These are phyloP conservation scores for Thamnophis sirtalis DNA, from an alignment of 2,113 vertebrate species.

Conservation along the genomic window DNA sequence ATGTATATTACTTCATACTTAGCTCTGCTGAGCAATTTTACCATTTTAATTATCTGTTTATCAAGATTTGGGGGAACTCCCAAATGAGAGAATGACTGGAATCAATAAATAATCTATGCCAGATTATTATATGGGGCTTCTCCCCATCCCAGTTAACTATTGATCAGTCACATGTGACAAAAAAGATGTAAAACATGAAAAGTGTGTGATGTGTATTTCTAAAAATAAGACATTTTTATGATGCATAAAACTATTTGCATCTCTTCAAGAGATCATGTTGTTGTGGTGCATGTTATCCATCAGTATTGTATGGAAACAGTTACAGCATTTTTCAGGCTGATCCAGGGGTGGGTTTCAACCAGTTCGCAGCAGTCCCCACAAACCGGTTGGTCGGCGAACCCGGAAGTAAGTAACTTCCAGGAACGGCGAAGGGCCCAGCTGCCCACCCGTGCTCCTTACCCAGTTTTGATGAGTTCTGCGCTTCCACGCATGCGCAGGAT, in stretches of 20 bases:
- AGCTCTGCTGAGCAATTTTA: neutral
- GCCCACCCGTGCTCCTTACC: no score
- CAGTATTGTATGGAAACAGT: neutral
- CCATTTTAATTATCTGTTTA: neutral
- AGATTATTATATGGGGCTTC: neutral
- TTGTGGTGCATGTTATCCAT: neutral
- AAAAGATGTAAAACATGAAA: neutral
- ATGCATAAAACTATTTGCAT: neutral
- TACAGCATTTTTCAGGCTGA: conserved; percentile 20
- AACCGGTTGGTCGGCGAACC: no score
- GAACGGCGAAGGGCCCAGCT: no score
- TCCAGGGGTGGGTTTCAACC: no score
- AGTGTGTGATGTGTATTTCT: neutral
- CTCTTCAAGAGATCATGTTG: neutral
- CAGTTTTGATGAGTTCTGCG: no score
- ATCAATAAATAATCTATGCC: neutral
- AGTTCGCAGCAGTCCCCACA: no score
- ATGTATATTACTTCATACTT: neutral
- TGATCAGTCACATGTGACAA: neutral
- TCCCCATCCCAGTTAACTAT: neutral
- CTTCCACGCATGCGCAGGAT: no score
- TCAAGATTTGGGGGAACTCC: neutral
- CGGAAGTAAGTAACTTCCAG: no score
- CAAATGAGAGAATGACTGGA: neutral
- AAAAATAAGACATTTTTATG: neutral